Conservation (phyloP, 1,140 invertebrate genomes). For the Streblospio benedicti region DNA sequence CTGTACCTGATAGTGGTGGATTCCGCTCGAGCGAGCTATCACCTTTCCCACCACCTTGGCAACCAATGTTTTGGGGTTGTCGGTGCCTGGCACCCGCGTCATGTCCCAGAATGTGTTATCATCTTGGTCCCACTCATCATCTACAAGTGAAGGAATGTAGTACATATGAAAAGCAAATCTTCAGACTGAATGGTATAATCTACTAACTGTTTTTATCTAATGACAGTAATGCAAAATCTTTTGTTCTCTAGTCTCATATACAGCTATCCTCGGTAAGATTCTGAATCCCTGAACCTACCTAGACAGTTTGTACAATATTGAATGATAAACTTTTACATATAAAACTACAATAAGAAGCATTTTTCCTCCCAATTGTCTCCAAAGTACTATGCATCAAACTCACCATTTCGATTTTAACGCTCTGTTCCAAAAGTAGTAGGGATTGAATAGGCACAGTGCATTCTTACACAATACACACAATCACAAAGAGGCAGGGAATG, state of each 20-base stretch:
- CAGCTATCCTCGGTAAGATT: no score
- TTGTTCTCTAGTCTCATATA: no score
- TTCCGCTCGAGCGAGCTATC: neutral
- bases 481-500: conserved; percentile 25
- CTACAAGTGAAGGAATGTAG: neutral
- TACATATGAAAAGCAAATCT: neutral
- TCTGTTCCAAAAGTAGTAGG: neutral
- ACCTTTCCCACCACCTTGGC: conserved; percentile 24
- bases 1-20: neutral
- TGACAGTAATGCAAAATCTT: no score
- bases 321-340: no score
- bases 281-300: no score
- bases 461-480: neutral
- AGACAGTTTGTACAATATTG: no score
- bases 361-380: no score
- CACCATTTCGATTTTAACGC: neutral
- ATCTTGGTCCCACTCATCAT: neutral
- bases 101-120: neutral
- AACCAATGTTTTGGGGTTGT: conserved; percentile 23
- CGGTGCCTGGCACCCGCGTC: neutral
- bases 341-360: no score
- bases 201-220: no score
- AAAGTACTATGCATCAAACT: no score
- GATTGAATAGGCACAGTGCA: no score
- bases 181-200: no score